Conservation (phyloP, 2,797 vertebrate species). For the Iguana delicatissima region DNA sequence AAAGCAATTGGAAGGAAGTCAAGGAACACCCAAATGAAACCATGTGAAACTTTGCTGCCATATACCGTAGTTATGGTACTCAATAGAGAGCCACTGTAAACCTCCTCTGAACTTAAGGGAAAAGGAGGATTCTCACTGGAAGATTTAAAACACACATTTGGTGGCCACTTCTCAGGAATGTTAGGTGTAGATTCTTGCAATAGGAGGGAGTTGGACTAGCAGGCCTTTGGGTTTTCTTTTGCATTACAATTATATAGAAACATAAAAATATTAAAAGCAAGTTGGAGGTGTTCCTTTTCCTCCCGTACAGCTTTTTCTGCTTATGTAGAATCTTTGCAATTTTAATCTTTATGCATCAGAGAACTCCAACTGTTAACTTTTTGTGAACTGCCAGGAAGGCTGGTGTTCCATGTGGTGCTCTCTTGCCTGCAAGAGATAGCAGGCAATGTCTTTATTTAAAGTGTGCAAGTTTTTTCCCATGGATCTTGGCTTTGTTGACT, state of each 20-base stretch:
- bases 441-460: not conserved
- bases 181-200: no score
- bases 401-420: not conserved
- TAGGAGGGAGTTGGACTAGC: no score
- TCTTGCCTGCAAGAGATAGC: not conserved
- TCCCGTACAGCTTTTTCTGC: not conserved
- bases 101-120: not conserved
- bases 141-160: no score
- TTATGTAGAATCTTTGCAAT: not conserved
- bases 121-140: no score
- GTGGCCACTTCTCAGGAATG: no score
- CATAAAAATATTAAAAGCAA: not conserved
- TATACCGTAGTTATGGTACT: not conserved
- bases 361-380: not conserved
- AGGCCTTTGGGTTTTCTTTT: no score
- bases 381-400: not conserved
- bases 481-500: not conserved
- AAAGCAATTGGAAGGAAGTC: not conserved
- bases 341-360: not conserved
- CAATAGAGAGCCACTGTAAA: not conserved
- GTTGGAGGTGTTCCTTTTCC: not conserved
- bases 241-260: no score
- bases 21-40: not conserved
- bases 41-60: not conserved
- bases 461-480: not conserved